Conservation (phyloP, 2,797 vertebrate species). For the Rhabdomys pumilio region DNA sequence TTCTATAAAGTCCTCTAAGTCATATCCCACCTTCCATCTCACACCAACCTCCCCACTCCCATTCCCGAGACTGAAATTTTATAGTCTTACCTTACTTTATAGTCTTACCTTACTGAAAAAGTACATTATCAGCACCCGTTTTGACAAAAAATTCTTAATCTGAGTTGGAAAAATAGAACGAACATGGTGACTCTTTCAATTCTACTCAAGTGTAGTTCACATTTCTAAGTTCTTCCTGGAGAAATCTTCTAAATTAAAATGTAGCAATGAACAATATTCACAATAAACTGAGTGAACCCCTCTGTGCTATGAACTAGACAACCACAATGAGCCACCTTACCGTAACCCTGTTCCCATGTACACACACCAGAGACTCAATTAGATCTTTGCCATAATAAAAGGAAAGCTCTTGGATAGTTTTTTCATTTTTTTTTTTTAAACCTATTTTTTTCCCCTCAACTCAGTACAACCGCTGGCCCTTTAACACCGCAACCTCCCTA, state of each 20-base stretch:
- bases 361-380: neutral
- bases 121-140: slow-evolving; percentile 96
- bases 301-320: slow-evolving; percentile 10
- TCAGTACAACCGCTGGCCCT: neutral
- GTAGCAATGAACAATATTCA: slow-evolving; percentile 60
- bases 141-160: slow-evolving; percentile 96
- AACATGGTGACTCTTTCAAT: slow-evolving; percentile 54
- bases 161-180: slow-evolving; percentile 86
- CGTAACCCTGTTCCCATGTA: neutral
- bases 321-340: neutral
- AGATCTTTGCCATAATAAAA: neutral
- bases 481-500: neutral
- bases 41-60: neutral
- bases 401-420: neutral
- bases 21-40: slow-evolving; percentile 12
- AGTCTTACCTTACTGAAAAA: slow-evolving; percentile 98
- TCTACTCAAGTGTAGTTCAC: slow-evolving; percentile 60
- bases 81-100: slow-evolving; percentile 94
- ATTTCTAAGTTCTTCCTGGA: slow-evolving; percentile 53
- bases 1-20: slow-evolving; percentile 21
- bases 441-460: slow-evolving; percentile 7
- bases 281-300: slow-evolving; percentile 16
- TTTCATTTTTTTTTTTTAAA: neutral
- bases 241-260: neutral
- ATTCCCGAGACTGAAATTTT: neutral